phyloP scores from a whole-genome alignment of 2,888 invertebrate species.

The Calameuta pallipes region DNA sequence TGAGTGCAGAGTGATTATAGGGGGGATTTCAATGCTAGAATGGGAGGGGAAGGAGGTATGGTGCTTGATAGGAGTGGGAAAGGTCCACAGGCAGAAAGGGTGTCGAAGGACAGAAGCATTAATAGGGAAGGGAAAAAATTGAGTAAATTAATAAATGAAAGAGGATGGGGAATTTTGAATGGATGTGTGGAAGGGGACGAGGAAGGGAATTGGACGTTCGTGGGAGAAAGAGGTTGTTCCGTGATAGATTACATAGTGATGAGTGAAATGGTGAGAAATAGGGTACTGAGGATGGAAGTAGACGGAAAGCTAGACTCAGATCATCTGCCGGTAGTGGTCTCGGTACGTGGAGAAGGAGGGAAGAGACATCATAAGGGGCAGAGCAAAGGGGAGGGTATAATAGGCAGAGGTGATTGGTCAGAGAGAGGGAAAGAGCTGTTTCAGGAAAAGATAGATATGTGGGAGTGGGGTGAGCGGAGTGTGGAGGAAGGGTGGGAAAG shows the following conservation, averaged over 20 bases:
- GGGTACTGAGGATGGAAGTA: constrained; percentile 4
- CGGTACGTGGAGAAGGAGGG: not conserved
- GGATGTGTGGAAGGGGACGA: constrained; percentile 19
- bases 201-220: constrained; percentile 22
- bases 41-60: constrained; percentile 3
- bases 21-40: constrained; percentile 25
- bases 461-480: not conserved
- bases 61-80: not conserved
- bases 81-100: not conserved
- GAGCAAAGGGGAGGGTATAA: not conserved
- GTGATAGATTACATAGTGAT: constrained; percentile 25
- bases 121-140: constrained; percentile 15
- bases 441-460: constrained; percentile 2
- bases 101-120: constrained; percentile 10
- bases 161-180: constrained; percentile 21
- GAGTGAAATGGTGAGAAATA: constrained; percentile 4
- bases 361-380: not conserved
- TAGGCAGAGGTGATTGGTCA: not conserved
- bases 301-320: constrained; percentile 19
- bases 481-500: not conserved
- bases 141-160: constrained; percentile 10
- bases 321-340: constrained; percentile 14
- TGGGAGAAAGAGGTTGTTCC: constrained; percentile 18
- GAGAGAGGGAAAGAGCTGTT: not conserved
- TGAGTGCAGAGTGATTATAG: not conserved